Evolutionary conservation across 2,113 vertebrate genomes (phyloP).

Genomic region (Mormoops blainvillei): DNA sequence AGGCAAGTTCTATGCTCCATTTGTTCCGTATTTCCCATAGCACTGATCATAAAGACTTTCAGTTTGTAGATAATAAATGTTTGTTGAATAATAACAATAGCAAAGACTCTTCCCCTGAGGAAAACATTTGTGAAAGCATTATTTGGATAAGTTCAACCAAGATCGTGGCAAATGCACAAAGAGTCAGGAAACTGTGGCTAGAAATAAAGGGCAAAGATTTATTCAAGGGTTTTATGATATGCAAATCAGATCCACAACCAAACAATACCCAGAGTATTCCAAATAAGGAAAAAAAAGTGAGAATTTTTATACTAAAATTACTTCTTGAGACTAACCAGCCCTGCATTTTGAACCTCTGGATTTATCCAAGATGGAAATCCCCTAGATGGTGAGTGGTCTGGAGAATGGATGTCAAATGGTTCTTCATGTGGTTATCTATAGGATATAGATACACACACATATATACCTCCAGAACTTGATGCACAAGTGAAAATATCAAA

Average conservation of each 20-base stretch:
- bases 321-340: neutral
- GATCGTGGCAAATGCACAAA: neutral
- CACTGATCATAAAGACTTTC: neutral
- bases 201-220: neutral
- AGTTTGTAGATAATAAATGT: neutral
- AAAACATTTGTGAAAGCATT: conserved; percentile 55
- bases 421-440: neutral
- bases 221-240: neutral
- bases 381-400: neutral
- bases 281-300: neutral
- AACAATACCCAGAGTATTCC: neutral
- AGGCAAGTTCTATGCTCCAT: neutral
- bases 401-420: too few species aligned
- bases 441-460: neutral
- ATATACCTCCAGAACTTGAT: neutral
- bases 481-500: neutral
- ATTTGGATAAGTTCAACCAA: conserved; percentile 38
- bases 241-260: neutral
- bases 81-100: neutral
- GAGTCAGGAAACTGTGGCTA: neutral
- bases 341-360: neutral
- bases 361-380: neutral
- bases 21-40: neutral
- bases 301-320: neutral
- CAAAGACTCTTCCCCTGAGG: neutral